A percentile compares a stretch with the other conserved stretches of the same genome.
phyloP scores from a whole-genome alignment of 2,888 invertebrate species.

The Drosophila recens region DNA sequence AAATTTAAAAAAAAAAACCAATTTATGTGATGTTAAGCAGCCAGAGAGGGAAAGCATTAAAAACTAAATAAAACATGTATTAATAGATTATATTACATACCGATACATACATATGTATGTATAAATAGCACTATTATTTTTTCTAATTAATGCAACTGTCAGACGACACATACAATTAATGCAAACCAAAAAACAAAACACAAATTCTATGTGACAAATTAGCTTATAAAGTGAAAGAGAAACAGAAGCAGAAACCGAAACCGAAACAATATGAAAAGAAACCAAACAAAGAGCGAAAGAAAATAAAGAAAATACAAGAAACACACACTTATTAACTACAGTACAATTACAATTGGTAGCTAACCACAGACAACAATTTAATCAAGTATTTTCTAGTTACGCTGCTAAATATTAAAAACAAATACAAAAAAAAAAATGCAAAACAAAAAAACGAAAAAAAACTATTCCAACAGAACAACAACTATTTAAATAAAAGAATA shows the following conservation, averaged over 20 bases:
- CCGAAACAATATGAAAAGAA: slow-evolving; percentile 39
- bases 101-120: slow-evolving; percentile 34
- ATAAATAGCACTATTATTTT: slow-evolving; percentile 60
- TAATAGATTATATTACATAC: slow-evolving; percentile 63
- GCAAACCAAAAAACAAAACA: slow-evolving; percentile 52
- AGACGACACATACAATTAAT: slow-evolving; percentile 64
- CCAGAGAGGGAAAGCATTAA: slow-evolving; percentile 54
- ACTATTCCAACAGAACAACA: slow-evolving; percentile 61
- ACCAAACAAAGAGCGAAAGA: slow-evolving; percentile 37
- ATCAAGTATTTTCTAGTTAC: slow-evolving; percentile 60
- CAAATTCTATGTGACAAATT: slow-evolving; percentile 78
- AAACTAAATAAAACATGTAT: slow-evolving; percentile 66
- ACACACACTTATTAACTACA: slow-evolving; percentile 46
- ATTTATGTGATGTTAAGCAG: slow-evolving; percentile 62
- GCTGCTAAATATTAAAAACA: slow-evolving; percentile 48
- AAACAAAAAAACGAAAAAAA: slow-evolving; percentile 16
- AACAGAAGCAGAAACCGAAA: slow-evolving; percentile 12
- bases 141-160: slow-evolving; percentile 62
- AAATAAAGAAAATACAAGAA: slow-evolving; percentile 20
- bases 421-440: slow-evolving; percentile 4
- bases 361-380: slow-evolving; percentile 52
- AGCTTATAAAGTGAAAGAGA: slow-evolving; percentile 57
- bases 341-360: slow-evolving; percentile 61
- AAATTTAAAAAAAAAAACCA: slow-evolving; percentile 47
- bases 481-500: slow-evolving; percentile 81